Evolutionary conservation across 1,140 invertebrate genomes (phyloP).

Genomic region (Centruroides sculpturatus): DNA sequence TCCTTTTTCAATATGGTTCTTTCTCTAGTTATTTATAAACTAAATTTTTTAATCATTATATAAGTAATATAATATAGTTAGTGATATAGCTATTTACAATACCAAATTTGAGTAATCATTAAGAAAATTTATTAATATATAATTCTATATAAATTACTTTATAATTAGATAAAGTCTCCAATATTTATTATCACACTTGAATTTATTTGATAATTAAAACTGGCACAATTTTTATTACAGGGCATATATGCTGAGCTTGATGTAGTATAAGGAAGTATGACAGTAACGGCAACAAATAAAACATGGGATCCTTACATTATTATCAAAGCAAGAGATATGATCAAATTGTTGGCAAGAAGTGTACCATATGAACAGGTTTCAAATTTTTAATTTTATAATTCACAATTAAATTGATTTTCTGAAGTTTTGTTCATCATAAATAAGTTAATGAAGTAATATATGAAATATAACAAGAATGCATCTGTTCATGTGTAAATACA

Average conservation of each 20-base stretch:
- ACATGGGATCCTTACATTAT: slow-evolving; percentile 99
- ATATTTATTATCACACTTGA: too few relatives aligned
- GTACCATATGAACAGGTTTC: slow-evolving; percentile 87
- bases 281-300: slow-evolving; percentile 86
- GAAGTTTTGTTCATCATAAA: not conserved
- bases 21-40: too few relatives aligned
- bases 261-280: slow-evolving; percentile 88
- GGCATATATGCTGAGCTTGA: slow-evolving; percentile 82
- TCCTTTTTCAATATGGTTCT: too few relatives aligned
- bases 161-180: too few relatives aligned
- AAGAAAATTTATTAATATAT: too few relatives aligned
- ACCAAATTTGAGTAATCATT: too few relatives aligned
- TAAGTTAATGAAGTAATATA: not conserved
- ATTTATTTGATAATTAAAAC: too few relatives aligned
- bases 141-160: too few relatives aligned
- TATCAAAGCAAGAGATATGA: slow-evolving; percentile 89
- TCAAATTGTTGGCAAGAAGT: slow-evolving; percentile 86
- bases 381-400: not conserved
- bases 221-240: slow-evolving; percentile 24
- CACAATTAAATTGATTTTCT: not conserved
- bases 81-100: too few relatives aligned
- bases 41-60: too few relatives aligned
- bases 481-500: not conserved
- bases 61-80: too few relatives aligned
- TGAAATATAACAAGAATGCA: not conserved